phyloP scores from a whole-genome alignment of 2,797 vertebrate genomes.

The Spinibarbus caldwelli region DNA sequence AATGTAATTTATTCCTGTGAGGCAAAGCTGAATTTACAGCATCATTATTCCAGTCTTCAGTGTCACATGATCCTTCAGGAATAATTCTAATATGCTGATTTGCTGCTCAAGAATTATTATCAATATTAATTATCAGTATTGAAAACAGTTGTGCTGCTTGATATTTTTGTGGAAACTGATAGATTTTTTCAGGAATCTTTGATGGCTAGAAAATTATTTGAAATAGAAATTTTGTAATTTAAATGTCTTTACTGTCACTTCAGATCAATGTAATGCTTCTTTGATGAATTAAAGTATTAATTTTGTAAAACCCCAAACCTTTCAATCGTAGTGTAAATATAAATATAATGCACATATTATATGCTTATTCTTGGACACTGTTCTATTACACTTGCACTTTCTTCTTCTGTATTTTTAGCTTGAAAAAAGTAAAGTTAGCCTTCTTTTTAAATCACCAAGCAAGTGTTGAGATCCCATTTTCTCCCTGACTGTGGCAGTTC shows the following conservation, averaged over 20 bases:
- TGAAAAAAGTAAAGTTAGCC: background rate
- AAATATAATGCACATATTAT: background rate
- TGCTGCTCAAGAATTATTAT: background rate
- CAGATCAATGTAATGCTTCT: background rate
- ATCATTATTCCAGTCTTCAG: background rate
- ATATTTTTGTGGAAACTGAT: background rate
- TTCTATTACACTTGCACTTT: background rate
- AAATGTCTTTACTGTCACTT: background rate
- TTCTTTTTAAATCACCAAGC: background rate
- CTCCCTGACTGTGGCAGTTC: background rate
- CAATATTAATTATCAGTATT: background rate
- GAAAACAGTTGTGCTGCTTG: background rate
- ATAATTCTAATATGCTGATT: background rate
- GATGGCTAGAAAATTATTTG: background rate
- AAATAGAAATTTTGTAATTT: background rate
- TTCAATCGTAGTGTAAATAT: background rate
- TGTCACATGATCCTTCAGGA: background rate
- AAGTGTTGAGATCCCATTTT: too few relatives aligned
- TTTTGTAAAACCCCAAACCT: background rate
- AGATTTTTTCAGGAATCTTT: background rate
- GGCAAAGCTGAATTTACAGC: background rate
- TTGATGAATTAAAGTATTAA: background rate
- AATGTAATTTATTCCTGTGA: background rate
- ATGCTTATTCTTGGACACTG: background rate
- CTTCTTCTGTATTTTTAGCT: background rate